These are phyloP conservation scores for Prionailurus bengalensis DNA, from an alignment of 2,113 vertebrate species.

Conservation along the genomic window DNA sequence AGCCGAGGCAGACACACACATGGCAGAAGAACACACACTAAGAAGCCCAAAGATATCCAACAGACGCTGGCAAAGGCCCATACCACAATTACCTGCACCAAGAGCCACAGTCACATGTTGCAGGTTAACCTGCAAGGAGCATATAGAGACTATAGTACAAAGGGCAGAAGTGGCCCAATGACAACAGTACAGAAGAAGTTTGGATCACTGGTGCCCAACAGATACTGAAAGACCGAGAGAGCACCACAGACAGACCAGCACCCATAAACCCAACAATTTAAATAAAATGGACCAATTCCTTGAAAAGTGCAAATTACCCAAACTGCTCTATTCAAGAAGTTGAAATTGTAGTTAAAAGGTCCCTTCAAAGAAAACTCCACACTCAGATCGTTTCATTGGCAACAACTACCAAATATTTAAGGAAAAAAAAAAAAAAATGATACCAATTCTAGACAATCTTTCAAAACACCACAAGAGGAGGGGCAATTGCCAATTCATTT, in stretches of 20 bases:
- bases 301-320: not conserved
- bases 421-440: not conserved
- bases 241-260: not conserved
- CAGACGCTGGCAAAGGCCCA: not conserved
- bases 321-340: not conserved
- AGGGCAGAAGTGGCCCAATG: not conserved
- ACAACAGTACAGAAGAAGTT: not conserved
- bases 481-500: not conserved
- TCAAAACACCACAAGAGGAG: not conserved
- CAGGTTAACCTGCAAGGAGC: not conserved
- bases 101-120: not conserved
- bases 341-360: not conserved
- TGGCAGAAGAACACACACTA: not conserved
- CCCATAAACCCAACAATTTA: not conserved
- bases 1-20: not conserved
- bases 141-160: not conserved
- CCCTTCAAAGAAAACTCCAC: conserved; percentile 2
- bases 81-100: not conserved
- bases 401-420: not conserved
- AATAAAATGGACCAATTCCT: not conserved
- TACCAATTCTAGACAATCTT: not conserved
- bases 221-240: not conserved
- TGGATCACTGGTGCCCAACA: not conserved
- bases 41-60: not conserved
- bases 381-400: not conserved